Evolutionary conservation across 1,140 invertebrate genomes (phyloP), one percentile per base, ranked within the genome.

Genomic region (Ganaspis sp.): DNA sequence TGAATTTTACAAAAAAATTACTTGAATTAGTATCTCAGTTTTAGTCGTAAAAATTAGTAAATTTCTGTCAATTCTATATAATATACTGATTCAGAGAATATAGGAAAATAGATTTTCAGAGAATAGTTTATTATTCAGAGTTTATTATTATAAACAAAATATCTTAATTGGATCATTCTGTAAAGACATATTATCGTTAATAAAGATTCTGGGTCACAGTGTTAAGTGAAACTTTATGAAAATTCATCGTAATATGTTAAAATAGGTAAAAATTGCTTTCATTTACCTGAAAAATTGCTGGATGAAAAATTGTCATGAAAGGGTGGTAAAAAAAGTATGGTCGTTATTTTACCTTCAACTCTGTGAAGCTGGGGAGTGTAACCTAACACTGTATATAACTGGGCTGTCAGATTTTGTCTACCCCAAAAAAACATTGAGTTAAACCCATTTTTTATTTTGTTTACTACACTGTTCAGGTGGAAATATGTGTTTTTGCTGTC

Each of bases 361-460:
- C 54, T 64, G 11, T 64, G 23, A 64, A 29, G 54, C 54, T 29
- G 54, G 54, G 54, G 23, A 29, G 45, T 64, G 54, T 64, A 64
- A 64, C 23, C 54, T 26, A 64, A 64, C 54, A 64, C 54, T 29
- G 53, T 58, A 29, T 64, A 64, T 64, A 64, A 64, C 54, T 64
- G 26, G 54, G 54, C 23, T 64, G 54, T 64, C 54, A 64, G 54
- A 64, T 64, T 64, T 64, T 64, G 54, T 64, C 21, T 64, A 64
- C 54, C 54, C 11, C 9, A 26, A 29, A 64, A 64, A 64, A 64
- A 64, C 21, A 64, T 29, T 64, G 54, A 64, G 54, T 64, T 64
- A 64, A 64, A 64, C 23, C 23, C 54, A 64, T 64, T 64, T 64
- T 58, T 58, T 54, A 54, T 58, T 15, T 64, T 64, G 21, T 64